phyloP scores from a whole-genome alignment of 2,888 invertebrate genomes.

The Cremastinae sp. region DNA sequence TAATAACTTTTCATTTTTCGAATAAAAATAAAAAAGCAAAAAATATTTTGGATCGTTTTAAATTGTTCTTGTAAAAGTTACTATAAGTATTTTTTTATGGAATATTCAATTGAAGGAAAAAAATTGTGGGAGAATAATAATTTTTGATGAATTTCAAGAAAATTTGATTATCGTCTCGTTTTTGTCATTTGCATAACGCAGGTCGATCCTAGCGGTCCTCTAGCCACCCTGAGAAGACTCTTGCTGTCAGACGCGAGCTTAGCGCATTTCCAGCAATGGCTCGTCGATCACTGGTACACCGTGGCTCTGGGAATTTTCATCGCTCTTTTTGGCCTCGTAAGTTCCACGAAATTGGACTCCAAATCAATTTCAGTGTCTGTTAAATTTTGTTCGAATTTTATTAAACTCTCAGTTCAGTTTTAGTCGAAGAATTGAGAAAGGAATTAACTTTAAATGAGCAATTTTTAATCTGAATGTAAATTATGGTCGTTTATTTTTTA shows the following conservation, averaged over 20 bases:
- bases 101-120: background rate
- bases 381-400: too few species aligned
- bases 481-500: too few species aligned
- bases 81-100: background rate
- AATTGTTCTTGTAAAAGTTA: too few species aligned
- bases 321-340: constrained; percentile 89
- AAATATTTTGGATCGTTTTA: too few species aligned
- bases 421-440: too few species aligned
- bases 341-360: too few species aligned
- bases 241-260: constrained; percentile 92
- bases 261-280: constrained; percentile 91
- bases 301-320: constrained; percentile 87
- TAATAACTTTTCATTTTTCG: background rate
- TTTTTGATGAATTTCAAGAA: background rate
- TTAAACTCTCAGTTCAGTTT: too few species aligned
- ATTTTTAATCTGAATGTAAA: too few species aligned
- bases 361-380: too few species aligned
- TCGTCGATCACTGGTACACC: constrained; percentile 93
- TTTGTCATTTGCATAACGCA: constrained; percentile 62
- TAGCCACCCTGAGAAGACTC: constrained; percentile 91
- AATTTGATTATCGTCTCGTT: constrained; percentile 23
- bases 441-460: too few species aligned
- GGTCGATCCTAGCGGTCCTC: constrained; percentile 93
- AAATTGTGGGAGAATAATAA: background rate
- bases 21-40: background rate